phyloP scores from a whole-genome alignment of 2,113 vertebrate genomes.

The Actenoides hombroni region DNA sequence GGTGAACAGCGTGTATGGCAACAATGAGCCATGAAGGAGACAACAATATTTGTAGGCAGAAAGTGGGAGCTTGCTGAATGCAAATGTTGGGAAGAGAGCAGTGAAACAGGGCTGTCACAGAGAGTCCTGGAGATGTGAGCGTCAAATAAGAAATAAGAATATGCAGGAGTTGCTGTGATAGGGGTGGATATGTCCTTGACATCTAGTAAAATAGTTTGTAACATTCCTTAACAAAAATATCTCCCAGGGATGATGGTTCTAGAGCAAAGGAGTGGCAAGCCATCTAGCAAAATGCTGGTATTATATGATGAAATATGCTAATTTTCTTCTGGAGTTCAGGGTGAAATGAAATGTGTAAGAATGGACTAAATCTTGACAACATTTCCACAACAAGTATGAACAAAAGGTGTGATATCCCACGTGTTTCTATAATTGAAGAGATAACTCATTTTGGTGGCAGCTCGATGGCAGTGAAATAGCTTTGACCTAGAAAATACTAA shows the following conservation, averaged over 20 bases:
- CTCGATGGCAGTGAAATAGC: not conserved
- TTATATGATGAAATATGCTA: not conserved
- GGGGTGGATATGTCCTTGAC: not conserved
- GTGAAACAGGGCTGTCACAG: not conserved
- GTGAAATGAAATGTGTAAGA: slow-evolving; percentile 1
- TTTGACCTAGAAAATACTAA: slow-evolving; percentile 55
- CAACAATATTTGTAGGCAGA: not conserved
- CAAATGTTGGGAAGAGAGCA: not conserved
- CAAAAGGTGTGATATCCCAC: slow-evolving; percentile 55
- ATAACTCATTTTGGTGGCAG: slow-evolving; percentile 42
- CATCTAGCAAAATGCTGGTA: not conserved
- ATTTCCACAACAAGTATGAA: slow-evolving; percentile 36
- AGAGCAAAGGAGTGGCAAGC: not conserved
- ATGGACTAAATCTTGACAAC: slow-evolving; percentile 26
- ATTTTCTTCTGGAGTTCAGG: not conserved
- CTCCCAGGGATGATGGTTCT: not conserved
- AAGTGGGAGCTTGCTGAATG: not conserved
- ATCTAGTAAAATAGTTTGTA: not conserved
- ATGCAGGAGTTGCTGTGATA: not conserved
- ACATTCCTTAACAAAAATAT: not conserved
- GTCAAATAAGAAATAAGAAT: not conserved
- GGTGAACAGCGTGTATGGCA: not conserved
- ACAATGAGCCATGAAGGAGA: not conserved
- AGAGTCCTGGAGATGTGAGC: not conserved
- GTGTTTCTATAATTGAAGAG: slow-evolving; percentile 53